Base-by-base conservation (phyloP, 2,113 vertebrate species). In the Hippocampus guttulatus region DNA sequence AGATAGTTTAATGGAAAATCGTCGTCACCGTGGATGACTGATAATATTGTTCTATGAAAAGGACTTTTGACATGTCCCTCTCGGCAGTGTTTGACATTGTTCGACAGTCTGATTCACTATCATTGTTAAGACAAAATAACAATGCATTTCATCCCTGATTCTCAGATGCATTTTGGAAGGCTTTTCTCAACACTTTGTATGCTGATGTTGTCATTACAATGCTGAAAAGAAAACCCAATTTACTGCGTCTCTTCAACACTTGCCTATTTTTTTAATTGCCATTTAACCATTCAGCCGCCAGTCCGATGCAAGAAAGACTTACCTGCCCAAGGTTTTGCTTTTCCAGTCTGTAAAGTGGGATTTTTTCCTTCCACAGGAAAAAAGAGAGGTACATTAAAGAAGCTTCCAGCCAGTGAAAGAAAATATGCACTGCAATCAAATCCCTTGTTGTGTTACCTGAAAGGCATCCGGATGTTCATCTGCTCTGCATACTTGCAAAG, bases 401-500 rank as follows among this genome's bases (percentile, higher is more conserved):
- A 52, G 21, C 27, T 57, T 12, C 41, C 63, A 54, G 27, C 8
- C 23, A 23, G 11, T 69, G 3, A 58, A 58, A 66, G 41, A 49
- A 16, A 65, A 1, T 20, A 67, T 9, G 3, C 7, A 27, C 3
- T 64, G 58, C 6, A 27, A 25, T 73, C 14, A 12, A 65, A 20
- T 63, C 12, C 61, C 61, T 38, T 8, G 30, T 11, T 21, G 14
- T 20, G 16, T 79, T 93, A 99, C 97, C 96, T 98, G 93, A 99
- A 99, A 75, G 97, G 97, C 96, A 99, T 98, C 76, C 97, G 91
- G 88, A 99, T 98, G 89, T 95, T 98, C 94, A 99, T 96, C 79
- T 95, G 95, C 87, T 99, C 97, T 43, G 97, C 97, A 1, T 99
- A 98, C 90, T 98, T 97, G 92, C 97, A 99, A 73, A 99, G 80